Conservation (phyloP, 2,888 invertebrate species). For the Nomada fabriciana region DNA sequence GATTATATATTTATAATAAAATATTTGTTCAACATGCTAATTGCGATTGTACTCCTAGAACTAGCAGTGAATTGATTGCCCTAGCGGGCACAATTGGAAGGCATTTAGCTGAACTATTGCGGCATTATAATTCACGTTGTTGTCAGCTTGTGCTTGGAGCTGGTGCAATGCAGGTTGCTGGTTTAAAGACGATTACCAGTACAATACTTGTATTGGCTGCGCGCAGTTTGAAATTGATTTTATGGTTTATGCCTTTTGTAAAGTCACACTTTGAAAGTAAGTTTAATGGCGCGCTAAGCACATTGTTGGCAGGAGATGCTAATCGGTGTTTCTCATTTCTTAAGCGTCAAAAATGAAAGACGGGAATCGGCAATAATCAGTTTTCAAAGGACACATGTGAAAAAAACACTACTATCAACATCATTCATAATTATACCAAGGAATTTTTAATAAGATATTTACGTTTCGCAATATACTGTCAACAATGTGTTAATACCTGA, state of each 20-base stretch:
- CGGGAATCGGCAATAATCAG: too few species aligned
- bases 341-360: too few species aligned
- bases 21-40: neutral
- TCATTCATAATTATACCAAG: too few species aligned
- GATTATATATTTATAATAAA: too few species aligned
- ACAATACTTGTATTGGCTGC: conserved; percentile 96
- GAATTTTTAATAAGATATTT: too few species aligned
- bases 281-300: neutral
- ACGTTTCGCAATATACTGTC: too few species aligned
- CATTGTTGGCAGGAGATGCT: too few species aligned
- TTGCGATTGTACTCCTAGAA: conserved; percentile 70
- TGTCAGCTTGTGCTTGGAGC: conserved; percentile 98
- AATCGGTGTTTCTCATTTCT: too few species aligned
- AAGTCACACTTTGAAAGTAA: conserved; percentile 88
- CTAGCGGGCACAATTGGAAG: conserved; percentile 92
- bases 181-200: conserved; percentile 96
- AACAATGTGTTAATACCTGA: too few species aligned
- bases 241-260: conserved; percentile 92
- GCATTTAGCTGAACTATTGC: conserved; percentile 94
- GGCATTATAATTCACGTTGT: conserved; percentile 94
- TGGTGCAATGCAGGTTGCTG: conserved; percentile 97
- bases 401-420: too few species aligned
- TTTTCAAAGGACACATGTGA: too few species aligned
- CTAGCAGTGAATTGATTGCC: conserved; percentile 88
- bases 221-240: conserved; percentile 92